These are phyloP conservation scores for Periophthalmus modestus DNA, from an alignment of 2,113 vertebrate genomes.

Conservation along the genomic window DNA sequence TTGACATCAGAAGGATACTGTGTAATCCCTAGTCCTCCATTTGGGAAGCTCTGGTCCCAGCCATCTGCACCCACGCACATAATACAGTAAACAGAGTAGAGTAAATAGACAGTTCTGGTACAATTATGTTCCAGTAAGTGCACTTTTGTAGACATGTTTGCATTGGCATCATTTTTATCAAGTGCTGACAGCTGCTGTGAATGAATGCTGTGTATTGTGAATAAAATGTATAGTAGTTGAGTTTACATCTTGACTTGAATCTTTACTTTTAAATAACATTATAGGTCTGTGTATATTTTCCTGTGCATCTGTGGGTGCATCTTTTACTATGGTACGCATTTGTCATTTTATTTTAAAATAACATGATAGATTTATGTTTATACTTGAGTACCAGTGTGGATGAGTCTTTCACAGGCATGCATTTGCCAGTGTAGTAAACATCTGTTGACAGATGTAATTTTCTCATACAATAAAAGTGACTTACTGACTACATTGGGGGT, in stretches of 20 bases:
- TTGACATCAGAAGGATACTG: conserved; percentile 27
- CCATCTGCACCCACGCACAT: conserved; percentile 70
- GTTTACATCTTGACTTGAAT: no score
- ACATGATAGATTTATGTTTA: no score
- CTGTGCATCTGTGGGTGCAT: no score
- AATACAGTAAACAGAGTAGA: neutral
- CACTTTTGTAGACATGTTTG: no score
- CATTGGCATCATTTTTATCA: no score
- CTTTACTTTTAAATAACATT: neutral
- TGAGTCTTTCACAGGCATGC: no score
- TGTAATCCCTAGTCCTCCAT: conserved; percentile 59
- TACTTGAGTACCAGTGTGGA: no score
- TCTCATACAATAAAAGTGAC: conserved; percentile 26
- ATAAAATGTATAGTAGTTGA: no score
- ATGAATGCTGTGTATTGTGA: no score
- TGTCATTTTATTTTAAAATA: neutral
- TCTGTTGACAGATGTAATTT: neutral
- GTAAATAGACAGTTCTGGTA: neutral
- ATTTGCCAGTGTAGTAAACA: neutral
- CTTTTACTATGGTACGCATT: neutral
- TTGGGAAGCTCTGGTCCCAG: conserved; percentile 75
- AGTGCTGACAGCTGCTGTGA: no score
- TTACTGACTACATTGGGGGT: conserved; percentile 80
- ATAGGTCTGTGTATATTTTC: neutral
- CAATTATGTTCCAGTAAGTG: no score